Evolutionary conservation across 2,888 invertebrate species (phyloP).

Genomic region (Beris chalybata): DNA sequence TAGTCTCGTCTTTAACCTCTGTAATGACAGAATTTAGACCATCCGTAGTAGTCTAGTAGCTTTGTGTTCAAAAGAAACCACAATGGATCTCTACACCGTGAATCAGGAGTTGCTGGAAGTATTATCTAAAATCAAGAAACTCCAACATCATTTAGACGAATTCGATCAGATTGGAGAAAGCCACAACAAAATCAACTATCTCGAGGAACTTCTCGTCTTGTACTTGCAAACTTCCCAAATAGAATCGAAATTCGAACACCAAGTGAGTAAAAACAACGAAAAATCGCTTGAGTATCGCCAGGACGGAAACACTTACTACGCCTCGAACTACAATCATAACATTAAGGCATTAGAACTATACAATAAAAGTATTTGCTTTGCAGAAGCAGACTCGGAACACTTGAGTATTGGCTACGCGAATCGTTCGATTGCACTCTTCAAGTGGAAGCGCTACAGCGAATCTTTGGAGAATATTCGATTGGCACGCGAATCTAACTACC

Average conservation of each 20-base stretch:
- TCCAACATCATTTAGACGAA: slow-evolving; percentile 51
- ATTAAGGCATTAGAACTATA: slow-evolving; percentile 59
- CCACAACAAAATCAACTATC: slow-evolving; percentile 52
- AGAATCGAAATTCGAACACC: slow-evolving; percentile 48
- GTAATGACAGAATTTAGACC: too few species aligned
- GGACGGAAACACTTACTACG: slow-evolving; percentile 63
- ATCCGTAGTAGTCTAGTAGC: too few species aligned
- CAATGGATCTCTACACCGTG: slow-evolving; percentile 54
- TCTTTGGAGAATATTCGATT: slow-evolving; percentile 69
- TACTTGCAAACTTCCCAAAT: slow-evolving; percentile 51
- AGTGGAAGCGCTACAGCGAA: slow-evolving; percentile 65
- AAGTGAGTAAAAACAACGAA: slow-evolving; percentile 57
- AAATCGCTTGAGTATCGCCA: slow-evolving; percentile 61
- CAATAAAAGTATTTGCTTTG: slow-evolving; percentile 63
- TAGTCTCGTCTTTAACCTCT: too few species aligned
- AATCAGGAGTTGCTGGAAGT: slow-evolving; percentile 53
- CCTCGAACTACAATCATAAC: slow-evolving; percentile 56
- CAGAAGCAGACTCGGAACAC: slow-evolving; percentile 62
- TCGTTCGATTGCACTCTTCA: slow-evolving; percentile 73
- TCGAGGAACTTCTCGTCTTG: slow-evolving; percentile 49
- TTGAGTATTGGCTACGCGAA: slow-evolving; percentile 71
- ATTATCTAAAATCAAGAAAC: slow-evolving; percentile 51
- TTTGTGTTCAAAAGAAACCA: too few species aligned
- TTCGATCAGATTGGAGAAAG: slow-evolving; percentile 51
- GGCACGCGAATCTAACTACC: slow-evolving; percentile 64